Base-by-base conservation (phyloP, 2,797 vertebrate genomes). In the Myiothlypis chrysogaster region DNA sequence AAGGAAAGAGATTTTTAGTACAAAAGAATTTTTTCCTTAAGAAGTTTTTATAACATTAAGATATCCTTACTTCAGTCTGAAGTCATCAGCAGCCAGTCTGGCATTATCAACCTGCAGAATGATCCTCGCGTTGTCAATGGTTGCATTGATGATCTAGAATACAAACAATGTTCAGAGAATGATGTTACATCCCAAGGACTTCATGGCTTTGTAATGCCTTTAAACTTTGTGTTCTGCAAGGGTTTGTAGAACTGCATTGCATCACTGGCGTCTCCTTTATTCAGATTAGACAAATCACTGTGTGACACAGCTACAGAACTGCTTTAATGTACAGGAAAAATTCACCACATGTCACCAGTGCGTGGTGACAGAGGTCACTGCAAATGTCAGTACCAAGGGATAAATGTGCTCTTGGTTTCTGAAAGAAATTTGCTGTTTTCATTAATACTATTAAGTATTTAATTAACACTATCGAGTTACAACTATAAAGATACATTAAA, bases 61-160 rank as follows among this genome's bases (percentile, higher is more conserved):
- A 20, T 59, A 23, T 13, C 83, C 98, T 98, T 97, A 99, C 99
- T 99, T 99, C 87, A 97, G 97, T 96, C 97, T 98, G 97, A 99
- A 99, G 96, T 99, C 99, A 28, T 99, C 99, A 16, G 99, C 98
- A 81, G 99, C 99, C 97, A 99, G 97, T 83, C 98, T 98, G 79
- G 99, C 98, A 2, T 99, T 99, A 91, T 99, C 99, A 1, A 99
- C 97, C 88, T 98, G 94, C 92, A 99, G 90, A 91, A 99, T 98
- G 95, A 99, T 94, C 63, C 98, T 97, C 32, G 98, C 98, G 0
- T 99, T 99, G 76, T 94, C 46, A 2, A 97, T 80, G 75, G 95
- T 98, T 83, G 98, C 98, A 32, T 94, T 93, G 92, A 98, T 96
- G 95, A 99, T 99, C 99, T 99, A 97, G 86, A 89, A 87, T 52